Conservation (phyloP, 2,888 invertebrate species). For the Stomorhina lunata region DNA sequence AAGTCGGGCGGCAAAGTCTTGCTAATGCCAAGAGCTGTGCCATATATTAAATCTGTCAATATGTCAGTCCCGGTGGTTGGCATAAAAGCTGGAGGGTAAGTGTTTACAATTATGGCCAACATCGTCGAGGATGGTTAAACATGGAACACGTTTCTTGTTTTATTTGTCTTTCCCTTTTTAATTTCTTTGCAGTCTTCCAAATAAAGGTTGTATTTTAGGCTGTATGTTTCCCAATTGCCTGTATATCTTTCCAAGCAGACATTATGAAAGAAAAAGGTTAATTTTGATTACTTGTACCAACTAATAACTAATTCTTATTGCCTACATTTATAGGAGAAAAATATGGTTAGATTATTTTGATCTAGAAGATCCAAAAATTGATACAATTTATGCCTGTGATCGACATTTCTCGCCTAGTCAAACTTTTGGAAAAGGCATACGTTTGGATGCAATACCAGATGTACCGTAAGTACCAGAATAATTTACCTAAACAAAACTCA, state of each 20-base stretch:
- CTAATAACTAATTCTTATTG: not conserved
- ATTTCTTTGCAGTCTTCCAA: too few relatives aligned
- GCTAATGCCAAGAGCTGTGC: not conserved
- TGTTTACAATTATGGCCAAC: too few relatives aligned
- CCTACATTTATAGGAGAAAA: not conserved
- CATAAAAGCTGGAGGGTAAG: too few relatives aligned
- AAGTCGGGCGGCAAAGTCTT: not conserved
- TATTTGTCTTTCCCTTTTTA: too few relatives aligned
- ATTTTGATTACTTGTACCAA: too few relatives aligned
- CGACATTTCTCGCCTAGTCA: not conserved
- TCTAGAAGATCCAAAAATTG: not conserved
- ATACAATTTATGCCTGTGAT: not conserved
- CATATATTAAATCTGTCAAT: not conserved
- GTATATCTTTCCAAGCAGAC: too few relatives aligned
- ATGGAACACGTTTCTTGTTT: too few relatives aligned
- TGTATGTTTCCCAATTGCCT: too few relatives aligned
- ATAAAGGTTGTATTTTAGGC: too few relatives aligned
- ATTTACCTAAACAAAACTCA: not conserved
- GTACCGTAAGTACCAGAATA: not conserved
- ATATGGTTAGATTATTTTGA: conserved; percentile 9
- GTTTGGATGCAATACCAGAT: not conserved
- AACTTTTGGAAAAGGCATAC: not conserved
- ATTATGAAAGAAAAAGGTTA: too few relatives aligned
- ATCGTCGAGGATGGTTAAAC: too few relatives aligned
- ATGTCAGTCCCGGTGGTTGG: too few relatives aligned